Evolutionary conservation across 2,797 vertebrate genomes (phyloP).

Genomic region (Tenualosa ilisha): DNA sequence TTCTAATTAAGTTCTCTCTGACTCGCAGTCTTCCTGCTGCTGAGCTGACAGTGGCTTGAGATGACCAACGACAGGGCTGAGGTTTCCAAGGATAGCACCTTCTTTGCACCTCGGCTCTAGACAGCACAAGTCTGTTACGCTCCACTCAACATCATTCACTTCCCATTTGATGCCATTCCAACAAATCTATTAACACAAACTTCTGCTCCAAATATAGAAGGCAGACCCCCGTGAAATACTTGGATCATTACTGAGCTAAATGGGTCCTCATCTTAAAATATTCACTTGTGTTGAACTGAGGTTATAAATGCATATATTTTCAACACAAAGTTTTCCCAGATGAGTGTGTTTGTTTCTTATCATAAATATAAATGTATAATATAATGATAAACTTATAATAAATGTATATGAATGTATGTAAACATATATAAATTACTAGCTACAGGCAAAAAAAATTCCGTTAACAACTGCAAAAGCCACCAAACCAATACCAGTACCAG

Average conservation of each 20-base stretch:
- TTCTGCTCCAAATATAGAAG: not conserved
- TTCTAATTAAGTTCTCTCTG: constrained; percentile 49
- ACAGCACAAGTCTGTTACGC: no score
- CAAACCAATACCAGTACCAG: not conserved
- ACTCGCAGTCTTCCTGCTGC: not conserved
- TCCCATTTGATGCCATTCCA: not conserved
- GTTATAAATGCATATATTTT: no score
- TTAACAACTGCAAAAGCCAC: no score
- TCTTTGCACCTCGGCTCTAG: not conserved
- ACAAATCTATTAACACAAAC: not conserved
- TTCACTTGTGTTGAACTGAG: no score
- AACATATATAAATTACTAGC: not conserved
- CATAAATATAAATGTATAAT: no score
- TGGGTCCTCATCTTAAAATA: not conserved
- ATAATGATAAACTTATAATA: no score
- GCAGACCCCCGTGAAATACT: no score
- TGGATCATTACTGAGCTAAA: no score
- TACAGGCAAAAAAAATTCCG: not conserved
- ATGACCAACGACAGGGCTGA: not conserved
- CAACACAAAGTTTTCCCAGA: no score
- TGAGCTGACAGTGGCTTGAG: not conserved
- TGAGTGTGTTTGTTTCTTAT: not conserved
- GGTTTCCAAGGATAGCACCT: not conserved
- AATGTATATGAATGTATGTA: no score
- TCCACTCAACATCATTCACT: no score